Base-by-base conservation (phyloP, 1,140 invertebrate genomes). In the Procambarus virginalis region DNA sequence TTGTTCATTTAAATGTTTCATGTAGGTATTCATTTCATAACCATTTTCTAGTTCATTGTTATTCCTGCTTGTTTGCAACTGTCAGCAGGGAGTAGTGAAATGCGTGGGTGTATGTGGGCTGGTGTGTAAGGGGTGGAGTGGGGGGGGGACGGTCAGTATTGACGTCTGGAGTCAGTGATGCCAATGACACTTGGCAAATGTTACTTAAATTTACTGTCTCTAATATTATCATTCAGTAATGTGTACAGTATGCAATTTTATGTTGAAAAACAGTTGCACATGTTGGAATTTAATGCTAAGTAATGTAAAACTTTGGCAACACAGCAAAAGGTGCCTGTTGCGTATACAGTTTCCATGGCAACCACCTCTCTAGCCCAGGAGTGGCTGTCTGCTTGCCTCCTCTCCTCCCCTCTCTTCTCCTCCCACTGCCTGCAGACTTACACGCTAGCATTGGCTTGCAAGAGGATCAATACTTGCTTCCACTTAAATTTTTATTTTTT, bases 401-500 rank as follows among this genome's bases (percentile, higher is more conserved):
- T 60, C 3, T 20, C 49, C 78, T 34, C n/a, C 55, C 51, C 55
- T 9, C 48, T 60, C 60, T 14, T 80, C 80, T n/a, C 78, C 51
- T 58, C 51, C 51, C 51, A 51, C 51, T 75, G 45, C 82, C 82
- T 76, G 51, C 68, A 88, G 20, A 88, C 86, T 49, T 22, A 81
- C 86, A 73, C 73, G 17, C 75, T 46, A 22, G 68, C 80, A 68
- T 68, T 60, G 73, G 77, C 76, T 82, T 73, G 64, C 20, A 58
- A 68, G 12, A 48, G 79, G 86, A 88, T 73, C 60, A 88, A 75
- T 88, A 86, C 84, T 86, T 34, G 34, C 84, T 78, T 60, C 51
- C 79, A 51, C 79, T 84, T 68, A 34, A 70, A 70, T 82, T 34
- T 34, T 34, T 34, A 10, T 81, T 81, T 51, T 14, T 55, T n/a